These are phyloP conservation scores for Bombus balteatus DNA, from an alignment of 1,140 invertebrate genomes.

Conservation along the genomic window DNA sequence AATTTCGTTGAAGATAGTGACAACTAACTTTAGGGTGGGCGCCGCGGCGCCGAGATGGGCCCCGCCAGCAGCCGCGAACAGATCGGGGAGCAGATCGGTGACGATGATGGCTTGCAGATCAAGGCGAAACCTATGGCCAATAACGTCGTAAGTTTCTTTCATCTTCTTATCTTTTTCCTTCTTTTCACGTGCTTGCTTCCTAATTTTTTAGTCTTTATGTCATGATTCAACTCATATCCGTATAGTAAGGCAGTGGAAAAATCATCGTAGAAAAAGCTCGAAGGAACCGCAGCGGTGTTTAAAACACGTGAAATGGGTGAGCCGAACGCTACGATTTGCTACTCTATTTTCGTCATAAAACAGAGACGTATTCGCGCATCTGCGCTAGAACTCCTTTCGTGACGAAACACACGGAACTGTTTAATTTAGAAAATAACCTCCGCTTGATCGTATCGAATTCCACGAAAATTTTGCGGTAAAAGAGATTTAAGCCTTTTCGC, in stretches of 20 bases:
- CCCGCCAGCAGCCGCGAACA: constrained; percentile 80
- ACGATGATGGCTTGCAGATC: constrained; percentile 79
- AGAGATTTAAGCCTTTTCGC: neutral
- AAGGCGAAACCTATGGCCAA: constrained; percentile 69
- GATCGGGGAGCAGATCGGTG: constrained; percentile 77
- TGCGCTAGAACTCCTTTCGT: neutral
- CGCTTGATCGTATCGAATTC: neutral
- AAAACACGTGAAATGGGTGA: neutral
- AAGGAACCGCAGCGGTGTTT: neutral
- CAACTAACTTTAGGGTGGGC: constrained; percentile 30
- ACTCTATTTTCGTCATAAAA: constrained; percentile 52
- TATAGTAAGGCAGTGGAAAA: neutral
- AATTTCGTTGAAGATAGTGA: constrained; percentile 35
- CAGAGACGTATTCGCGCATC: constrained; percentile 21
- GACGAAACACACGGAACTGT: constrained; percentile 10
- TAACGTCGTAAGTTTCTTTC: constrained; percentile 72
- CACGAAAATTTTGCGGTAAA: neutral
- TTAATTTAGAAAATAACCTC: constrained; percentile 18
- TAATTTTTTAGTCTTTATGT: neutral
- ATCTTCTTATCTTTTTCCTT: no score
- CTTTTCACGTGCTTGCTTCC: neutral
- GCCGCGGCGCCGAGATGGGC: constrained; percentile 76
- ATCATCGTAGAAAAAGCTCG: neutral
- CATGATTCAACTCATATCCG: neutral
- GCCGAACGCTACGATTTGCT: constrained; percentile 19